Conservation (phyloP, 2,888 invertebrate genomes). For the Drosophila lacicola region DNA sequence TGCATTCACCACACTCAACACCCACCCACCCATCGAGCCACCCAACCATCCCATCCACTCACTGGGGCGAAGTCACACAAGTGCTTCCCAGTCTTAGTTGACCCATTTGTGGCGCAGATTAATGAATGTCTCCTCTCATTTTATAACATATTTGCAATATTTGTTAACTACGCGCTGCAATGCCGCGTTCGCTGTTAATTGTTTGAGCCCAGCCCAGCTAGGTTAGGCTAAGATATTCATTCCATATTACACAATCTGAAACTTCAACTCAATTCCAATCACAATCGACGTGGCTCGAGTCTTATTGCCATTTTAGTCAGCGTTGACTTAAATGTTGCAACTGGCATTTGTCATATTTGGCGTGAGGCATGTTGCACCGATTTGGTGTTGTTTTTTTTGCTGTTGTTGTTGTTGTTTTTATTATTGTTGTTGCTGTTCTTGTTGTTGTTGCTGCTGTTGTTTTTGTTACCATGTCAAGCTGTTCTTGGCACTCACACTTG, state of each 20-base stretch:
- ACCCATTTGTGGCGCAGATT: slow-evolving; percentile 43
- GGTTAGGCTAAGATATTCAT: slow-evolving; percentile 44
- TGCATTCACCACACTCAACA: not conserved
- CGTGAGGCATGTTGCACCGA: slow-evolving; percentile 63
- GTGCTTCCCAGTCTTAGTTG: slow-evolving; percentile 37
- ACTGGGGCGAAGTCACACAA: slow-evolving; percentile 59
- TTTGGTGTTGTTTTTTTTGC: slow-evolving; percentile 55
- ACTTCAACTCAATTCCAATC: slow-evolving; percentile 28
- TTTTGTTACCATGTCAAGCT: slow-evolving; percentile 52
- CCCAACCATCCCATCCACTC: slow-evolving; percentile 13
- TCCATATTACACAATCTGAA: slow-evolving; percentile 59
- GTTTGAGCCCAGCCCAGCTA: slow-evolving; percentile 37
- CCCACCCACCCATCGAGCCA: not conserved
- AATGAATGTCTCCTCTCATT: slow-evolving; percentile 12
- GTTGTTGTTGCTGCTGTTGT: slow-evolving; percentile 14
- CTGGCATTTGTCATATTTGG: slow-evolving; percentile 81
- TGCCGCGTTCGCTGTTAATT: slow-evolving; percentile 45
- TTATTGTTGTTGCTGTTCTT: slow-evolving; percentile 12
- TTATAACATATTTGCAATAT: slow-evolving; percentile 17
- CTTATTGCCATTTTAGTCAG: slow-evolving; percentile 65
- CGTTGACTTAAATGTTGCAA: slow-evolving; percentile 65
- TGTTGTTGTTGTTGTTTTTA: slow-evolving; percentile 14
- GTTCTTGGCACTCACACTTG: slow-evolving; percentile 61
- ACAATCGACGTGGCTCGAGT: slow-evolving; percentile 37
- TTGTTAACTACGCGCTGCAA: slow-evolving; percentile 38